Base-by-base conservation (phyloP, 2,113 vertebrate species). In the Perca flavescens region DNA sequence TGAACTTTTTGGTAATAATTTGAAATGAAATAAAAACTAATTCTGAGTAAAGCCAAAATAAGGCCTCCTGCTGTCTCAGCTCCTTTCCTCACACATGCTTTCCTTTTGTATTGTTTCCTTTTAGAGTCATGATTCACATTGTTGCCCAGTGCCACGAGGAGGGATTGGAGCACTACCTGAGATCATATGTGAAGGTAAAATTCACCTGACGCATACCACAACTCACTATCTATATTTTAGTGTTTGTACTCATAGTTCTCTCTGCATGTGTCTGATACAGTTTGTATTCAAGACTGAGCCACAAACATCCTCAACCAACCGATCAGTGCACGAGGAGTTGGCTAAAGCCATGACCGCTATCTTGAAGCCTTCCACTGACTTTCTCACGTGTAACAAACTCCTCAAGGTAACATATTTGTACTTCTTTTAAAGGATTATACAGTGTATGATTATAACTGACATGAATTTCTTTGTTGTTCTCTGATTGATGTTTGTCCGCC, bases 61-160 rank as follows among this genome's bases (percentile, higher is more conserved):
- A 43, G 6, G 34, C 60, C 36, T 72, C 36, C 40, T 34, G 63
- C 63, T 28, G 31, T 34, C 11, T 61, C 54, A n/a, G 17, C 10
- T 40, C 14, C 11, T 21, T n/a, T 61, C 31, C 28, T 84, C n/a
- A 64, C 9, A 46, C 34, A 19, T 25, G 4, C 15, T 57, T 64
- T 76, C 12, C n/a, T 61, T 47, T 68, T 21, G 4, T 10, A 0
- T 70, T 49, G 31, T 81, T 74, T 57, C 34, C 31, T 72, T 47
- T 8, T 90, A 99, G 98, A 92, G 98, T 99, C 88, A 99, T 99
- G 94, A 97, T 99, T 89, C 98, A 99, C 87, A 93, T 99, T 61
- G 98, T 99, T 83, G 96, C 98, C 83, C 98, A 99, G 94, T 99
- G 98, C 93, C 98, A 99, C 65, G 98, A 99, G 89, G 98, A 99